phyloP scores from a whole-genome alignment of 2,113 vertebrate genomes.

The Eira barbara region DNA sequence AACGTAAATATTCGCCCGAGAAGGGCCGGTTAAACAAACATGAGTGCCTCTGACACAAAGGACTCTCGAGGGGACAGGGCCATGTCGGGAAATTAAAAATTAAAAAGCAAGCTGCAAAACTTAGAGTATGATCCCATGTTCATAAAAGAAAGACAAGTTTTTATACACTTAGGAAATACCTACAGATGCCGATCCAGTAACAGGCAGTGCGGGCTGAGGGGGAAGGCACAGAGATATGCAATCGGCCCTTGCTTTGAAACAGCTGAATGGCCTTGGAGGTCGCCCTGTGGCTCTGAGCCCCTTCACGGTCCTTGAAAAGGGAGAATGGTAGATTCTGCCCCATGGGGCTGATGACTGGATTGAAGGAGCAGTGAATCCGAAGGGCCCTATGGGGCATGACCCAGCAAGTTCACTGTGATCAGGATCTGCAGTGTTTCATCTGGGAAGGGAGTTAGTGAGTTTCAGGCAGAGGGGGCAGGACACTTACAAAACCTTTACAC shows the following conservation, averaged over 20 bases:
- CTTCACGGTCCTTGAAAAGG: neutral
- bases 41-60: neutral
- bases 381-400: rapidly evolving
- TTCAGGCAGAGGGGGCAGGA: neutral
- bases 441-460: neutral
- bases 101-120: neutral
- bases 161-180: neutral
- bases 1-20: neutral
- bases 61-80: neutral
- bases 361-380: neutral
- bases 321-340: neutral
- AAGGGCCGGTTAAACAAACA: neutral
- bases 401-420: neutral
- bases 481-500: neutral
- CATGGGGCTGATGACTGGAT: rapidly evolving
- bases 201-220: rapidly evolving
- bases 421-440: rapidly evolving
- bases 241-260: neutral
- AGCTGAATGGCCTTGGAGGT: neutral
- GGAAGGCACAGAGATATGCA: neutral
- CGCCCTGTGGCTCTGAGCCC: neutral
- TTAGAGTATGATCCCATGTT: neutral
- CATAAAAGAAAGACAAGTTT: neutral
- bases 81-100: neutral
- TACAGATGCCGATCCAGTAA: too few relatives aligned